Base-by-base conservation (phyloP, 64 coral and sea anemone species). In the Catalaphyllia jardinei region DNA sequence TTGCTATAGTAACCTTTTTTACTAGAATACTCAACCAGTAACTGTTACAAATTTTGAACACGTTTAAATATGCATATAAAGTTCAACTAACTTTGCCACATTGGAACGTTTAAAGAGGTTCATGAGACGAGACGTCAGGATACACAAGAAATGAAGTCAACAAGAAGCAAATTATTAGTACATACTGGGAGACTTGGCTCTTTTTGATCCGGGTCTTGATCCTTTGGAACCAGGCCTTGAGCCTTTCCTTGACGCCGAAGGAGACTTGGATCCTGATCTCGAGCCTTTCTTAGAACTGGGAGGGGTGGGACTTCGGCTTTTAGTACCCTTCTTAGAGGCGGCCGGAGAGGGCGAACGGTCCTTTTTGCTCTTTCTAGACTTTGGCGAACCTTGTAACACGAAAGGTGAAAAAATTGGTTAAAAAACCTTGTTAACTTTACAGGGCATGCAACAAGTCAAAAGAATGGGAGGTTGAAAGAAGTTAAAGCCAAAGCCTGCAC, bases 171-270 rank as follows among this genome's bases (percentile, higher is more conserved):
- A 69, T 27, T 69, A 69, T 46, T 4, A 85, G 16, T 54, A 88
- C 93, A 22, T 95, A 98, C 96, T 94, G 27, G 96, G 82, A 64
- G 96, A 98, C 77, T 87, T 98, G 8, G 76, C 83, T 71, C 96
- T 76, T 29, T 94, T 95, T 24, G 93, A 93, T 29, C 94, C 96
- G 67, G 96, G 90, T 60, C 93, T 89, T 74, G 96, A 98, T 28
- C 82, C 88, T 20, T 86, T 87, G 30, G 96, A 98, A 2, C 91
- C 91, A 62, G 87, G 87, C 29, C 90, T 90, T n/a, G 96, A 98
- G 0, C 93, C 90, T 87, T 98, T 98, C 55, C 78, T 94, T 25
- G 96, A 93, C 18, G 91, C 77, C 20, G 96, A 93, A 10, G 96
- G 96, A 46, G 96, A 98, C 83, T 90, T 95, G n/a, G 96, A 95